phyloP scores from a whole-genome alignment of 2,113 vertebrate genomes.

The Pseudolaguvia tuberculata region DNA sequence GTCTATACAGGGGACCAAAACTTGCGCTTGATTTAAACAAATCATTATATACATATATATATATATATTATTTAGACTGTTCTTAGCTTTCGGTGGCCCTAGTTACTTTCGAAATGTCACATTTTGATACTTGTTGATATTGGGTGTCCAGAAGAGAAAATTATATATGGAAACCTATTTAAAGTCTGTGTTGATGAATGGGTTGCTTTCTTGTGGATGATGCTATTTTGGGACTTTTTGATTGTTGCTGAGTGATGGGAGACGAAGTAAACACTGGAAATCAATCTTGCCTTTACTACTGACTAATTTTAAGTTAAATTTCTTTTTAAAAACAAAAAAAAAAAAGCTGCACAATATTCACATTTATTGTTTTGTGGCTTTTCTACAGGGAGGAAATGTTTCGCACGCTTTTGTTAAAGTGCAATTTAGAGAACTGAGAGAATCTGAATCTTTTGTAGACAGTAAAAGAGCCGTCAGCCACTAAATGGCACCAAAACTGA shows the following conservation, averaged over 20 bases:
- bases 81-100: constrained; percentile 52
- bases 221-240: constrained; percentile 57
- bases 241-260: constrained; percentile 53
- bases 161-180: constrained; percentile 1
- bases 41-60: constrained; percentile 33
- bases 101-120: constrained; percentile 53
- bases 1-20: constrained; percentile 73
- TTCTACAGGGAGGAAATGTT: background rate
- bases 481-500: background rate
- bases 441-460: background rate
- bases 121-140: background rate
- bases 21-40: constrained; percentile 70
- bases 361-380: too few species aligned
- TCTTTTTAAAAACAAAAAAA: constrained; percentile 45
- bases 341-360: background rate
- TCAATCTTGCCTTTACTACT: constrained; percentile 54
- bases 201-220: constrained; percentile 53
- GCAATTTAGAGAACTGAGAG: constrained; percentile 27
- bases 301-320: constrained; percentile 38
- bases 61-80: constrained; percentile 44
- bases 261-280: constrained; percentile 57
- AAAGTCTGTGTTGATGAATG: constrained; percentile 27
- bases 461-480: background rate
- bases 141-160: background rate
- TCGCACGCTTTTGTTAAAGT: background rate